phyloP scores from a whole-genome alignment of 2,888 invertebrate species.

The Tinea pellionella region DNA sequence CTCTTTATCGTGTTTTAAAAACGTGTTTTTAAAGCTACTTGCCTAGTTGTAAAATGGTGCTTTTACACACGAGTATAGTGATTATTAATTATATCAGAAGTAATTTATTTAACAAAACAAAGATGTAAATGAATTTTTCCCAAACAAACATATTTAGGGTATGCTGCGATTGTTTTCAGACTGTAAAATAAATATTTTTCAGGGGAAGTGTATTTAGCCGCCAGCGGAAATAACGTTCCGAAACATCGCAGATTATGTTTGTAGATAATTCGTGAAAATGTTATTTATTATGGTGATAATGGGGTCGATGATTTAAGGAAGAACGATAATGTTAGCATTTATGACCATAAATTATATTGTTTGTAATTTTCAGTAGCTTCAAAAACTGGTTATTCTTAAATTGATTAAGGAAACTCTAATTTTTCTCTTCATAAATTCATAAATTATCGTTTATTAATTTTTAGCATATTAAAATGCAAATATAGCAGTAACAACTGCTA shows the following conservation, averaged over 20 bases:
- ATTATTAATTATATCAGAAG: no score
- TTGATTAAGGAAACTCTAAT: no score
- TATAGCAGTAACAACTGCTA: no score
- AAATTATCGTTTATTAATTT: no score
- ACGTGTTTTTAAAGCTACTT: no score
- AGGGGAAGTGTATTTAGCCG: conserved; percentile 48
- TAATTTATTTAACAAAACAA: neutral
- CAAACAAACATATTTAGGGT: neutral
- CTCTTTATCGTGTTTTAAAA: no score
- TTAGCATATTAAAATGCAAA: no score
- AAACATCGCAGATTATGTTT: conserved; percentile 54
- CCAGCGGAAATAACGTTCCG: conserved; percentile 48
- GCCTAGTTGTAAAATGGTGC: no score
- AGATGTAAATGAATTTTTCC: neutral
- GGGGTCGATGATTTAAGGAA: conserved; percentile 57
- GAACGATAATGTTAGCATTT: conserved; percentile 45
- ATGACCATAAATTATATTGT: conserved; percentile 48
- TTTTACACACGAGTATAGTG: no score
- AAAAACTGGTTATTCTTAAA: neutral
- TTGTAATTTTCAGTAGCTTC: conserved; percentile 29
- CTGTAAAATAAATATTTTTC: conserved; percentile 42
- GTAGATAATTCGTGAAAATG: conserved; percentile 44
- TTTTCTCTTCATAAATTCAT: no score
- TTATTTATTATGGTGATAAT: conserved; percentile 57
- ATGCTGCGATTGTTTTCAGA: conserved; percentile 27